phyloP scores from a whole-genome alignment of 2,888 invertebrate species.

The Theretra japonica region DNA sequence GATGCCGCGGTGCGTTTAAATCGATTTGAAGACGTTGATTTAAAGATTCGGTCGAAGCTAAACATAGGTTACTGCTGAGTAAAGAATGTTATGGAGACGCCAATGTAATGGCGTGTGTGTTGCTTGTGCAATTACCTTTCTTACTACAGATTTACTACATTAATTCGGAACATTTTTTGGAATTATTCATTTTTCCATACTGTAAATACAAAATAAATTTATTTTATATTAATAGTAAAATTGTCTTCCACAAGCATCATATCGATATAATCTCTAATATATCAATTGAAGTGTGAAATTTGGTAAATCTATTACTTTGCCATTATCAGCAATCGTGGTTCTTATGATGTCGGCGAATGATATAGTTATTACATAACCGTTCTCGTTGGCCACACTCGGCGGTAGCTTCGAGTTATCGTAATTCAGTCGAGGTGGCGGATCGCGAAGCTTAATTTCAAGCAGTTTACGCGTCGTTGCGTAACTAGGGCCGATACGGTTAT shows the following conservation, averaged over 20 bases:
- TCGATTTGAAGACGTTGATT: conserved; percentile 17
- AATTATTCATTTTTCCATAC: neutral
- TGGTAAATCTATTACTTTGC: neutral
- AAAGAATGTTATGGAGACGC: neutral
- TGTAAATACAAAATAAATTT: neutral
- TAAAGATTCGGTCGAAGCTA: conserved; percentile 19
- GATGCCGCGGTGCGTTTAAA: conserved; percentile 19
- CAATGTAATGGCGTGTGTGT: neutral
- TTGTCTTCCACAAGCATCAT: neutral
- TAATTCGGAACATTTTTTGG: too few relatives aligned
- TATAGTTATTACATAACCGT: conserved; percentile 8
- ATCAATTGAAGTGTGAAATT: neutral
- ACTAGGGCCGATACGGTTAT: conserved; percentile 30
- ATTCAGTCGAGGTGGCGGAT: conserved; percentile 38
- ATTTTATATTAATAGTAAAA: neutral
- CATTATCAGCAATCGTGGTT: neutral
- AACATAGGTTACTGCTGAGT: conserved; percentile 20
- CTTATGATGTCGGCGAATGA: neutral
- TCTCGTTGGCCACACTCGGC: conserved; percentile 3
- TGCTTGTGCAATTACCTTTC: neutral
- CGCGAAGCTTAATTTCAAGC: conserved; percentile 55
- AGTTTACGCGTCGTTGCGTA: conserved; percentile 55
- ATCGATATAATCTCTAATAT: neutral
- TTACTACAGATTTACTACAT: neutral
- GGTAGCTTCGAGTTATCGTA: conserved; percentile 19